Evolutionary conservation across 2,888 invertebrate species (phyloP), one percentile per base, ranked within the genome.

Genomic region (Dynastes maya): DNA sequence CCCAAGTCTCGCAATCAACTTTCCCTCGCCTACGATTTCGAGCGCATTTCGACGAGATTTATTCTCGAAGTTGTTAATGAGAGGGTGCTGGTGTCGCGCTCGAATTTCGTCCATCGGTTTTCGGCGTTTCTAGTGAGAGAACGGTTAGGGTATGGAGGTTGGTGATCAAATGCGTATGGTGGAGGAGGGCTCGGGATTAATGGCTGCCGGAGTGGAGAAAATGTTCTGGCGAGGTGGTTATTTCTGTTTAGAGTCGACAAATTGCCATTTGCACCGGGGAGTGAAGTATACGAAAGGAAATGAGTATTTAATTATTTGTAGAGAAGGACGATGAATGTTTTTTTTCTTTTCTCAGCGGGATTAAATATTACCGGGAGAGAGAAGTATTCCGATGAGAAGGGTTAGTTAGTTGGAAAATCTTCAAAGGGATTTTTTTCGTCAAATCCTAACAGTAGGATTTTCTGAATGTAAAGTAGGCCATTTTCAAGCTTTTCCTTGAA

Each of bases 1-100:
- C 55, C 72, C 29, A 13, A 71, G 6, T 45, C 16, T 58, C 61
- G 72, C 45, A 74, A 74, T 74, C 72, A 45, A 72, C 58, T 63
- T 27, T 13, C 64, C n/a, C 58, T 37, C 32, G 53, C 53, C 37
- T 8, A 6, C 40, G 49, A 63, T 74, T 61, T 61, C 61, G 45
- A 49, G 61, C 72, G 55, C 72, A 49, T 74, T 74, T 40, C 72
- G 40, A 29, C 32, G 71, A 71, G 71, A 71, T 61, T 74, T 72
- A 72, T 72, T 40, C 58, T 22, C 58, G 40, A 74, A 61, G 72
- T 61, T 61, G 72, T 61, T 74, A 74, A 74, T 74, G 72, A 74
- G 58, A 61, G 61, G 45, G 72, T 27, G 72, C 11, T 22, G 22
- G 61, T 45, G 45, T 61, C 61, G 61, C 58, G 61, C 61, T 74